Percentiles rank a stretch among this genome's conserved stretches.
Evolutionary conservation across 2,888 invertebrate genomes (phyloP).

Genomic region (Pristionchus fissidentatus): DNA sequence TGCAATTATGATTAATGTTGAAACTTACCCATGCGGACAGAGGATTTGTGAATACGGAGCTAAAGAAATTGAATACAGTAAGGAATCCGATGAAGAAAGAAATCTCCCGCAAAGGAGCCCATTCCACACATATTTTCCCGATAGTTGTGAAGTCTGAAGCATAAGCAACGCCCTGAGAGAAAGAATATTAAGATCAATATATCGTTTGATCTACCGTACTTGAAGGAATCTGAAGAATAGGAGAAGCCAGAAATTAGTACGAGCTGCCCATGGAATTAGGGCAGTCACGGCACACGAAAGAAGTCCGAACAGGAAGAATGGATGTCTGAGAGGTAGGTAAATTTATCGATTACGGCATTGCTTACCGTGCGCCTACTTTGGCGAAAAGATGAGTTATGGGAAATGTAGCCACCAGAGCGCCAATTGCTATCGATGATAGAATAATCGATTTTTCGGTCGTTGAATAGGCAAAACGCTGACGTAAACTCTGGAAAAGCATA

Average conservation of each 20-base stretch:
- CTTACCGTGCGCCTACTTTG: conserved; percentile 12
- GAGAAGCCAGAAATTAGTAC: not conserved
- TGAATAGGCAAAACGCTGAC: not conserved
- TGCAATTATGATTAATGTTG: not conserved
- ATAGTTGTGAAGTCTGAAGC: conserved; percentile 30
- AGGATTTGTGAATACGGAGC: conserved; percentile 10
- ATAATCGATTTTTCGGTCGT: not conserved
- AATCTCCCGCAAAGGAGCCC: conserved; percentile 18
- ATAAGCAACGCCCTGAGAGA: conserved; percentile 8
- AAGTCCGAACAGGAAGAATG: not conserved
- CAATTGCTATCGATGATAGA: not conserved
- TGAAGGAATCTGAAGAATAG: not conserved
- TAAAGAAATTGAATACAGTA: conserved; percentile 14
- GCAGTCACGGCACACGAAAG: not conserved
- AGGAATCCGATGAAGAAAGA: conserved; percentile 29
- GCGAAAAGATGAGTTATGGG: conserved; percentile 18
- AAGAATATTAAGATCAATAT: not conserved
- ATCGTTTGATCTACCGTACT: not conserved
- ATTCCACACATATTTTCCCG: conserved; percentile 6
- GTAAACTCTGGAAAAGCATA: not conserved
- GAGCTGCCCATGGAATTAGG: not conserved
- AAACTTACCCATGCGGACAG: conserved; percentile 8
- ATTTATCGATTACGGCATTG: not conserved
- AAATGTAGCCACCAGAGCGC: not conserved
- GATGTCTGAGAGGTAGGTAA: not conserved